Conservation (phyloP, 2,113 vertebrate species). For the Indicator indicator region DNA sequence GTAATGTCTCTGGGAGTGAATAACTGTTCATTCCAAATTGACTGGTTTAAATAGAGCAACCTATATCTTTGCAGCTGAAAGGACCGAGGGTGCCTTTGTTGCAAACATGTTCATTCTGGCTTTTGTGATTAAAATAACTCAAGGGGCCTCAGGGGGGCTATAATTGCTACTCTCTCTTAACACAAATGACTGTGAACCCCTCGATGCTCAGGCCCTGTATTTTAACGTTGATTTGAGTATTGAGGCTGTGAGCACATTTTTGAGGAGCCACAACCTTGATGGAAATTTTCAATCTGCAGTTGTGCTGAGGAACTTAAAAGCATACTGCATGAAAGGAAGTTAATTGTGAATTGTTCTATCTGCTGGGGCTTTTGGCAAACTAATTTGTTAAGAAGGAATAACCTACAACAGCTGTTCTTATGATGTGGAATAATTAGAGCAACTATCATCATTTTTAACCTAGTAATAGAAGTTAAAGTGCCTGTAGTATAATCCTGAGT, state of each 20-base stretch:
- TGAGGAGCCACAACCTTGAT: background rate
- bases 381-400: background rate
- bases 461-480: background rate
- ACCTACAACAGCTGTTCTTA: background rate
- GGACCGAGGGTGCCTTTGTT: conserved; percentile 20
- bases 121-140: conserved; percentile 33
- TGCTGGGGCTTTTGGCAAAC: background rate
- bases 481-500: background rate
- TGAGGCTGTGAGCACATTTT: background rate
- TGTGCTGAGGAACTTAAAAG: background rate
- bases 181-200: background rate
- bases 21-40: background rate
- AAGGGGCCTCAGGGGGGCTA: background rate
- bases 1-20: background rate
- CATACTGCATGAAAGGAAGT: background rate
- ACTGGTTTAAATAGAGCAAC: background rate
- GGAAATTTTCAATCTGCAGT: background rate
- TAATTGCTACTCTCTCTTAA: background rate
- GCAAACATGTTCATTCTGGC: background rate
- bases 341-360: background rate
- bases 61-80: conserved; percentile 16
- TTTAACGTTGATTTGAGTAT: background rate
- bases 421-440: background rate
- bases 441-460: background rate
- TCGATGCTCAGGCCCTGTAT: background rate